phyloP scores from a whole-genome alignment of 2,797 vertebrate species.

The Oophaga sylvatica region DNA sequence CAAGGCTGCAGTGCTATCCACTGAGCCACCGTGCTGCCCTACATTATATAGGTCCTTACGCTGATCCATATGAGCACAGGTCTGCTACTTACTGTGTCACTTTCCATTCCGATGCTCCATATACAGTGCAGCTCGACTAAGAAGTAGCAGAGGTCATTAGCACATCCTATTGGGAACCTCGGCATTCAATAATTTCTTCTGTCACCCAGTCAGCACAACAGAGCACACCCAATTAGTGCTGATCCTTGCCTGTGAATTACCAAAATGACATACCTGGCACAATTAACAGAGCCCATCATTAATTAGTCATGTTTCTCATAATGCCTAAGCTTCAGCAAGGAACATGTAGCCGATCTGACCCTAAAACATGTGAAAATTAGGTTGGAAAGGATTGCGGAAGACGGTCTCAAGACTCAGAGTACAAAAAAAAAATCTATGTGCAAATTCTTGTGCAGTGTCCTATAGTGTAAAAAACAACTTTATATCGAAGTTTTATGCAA shows the following conservation, averaged over 20 bases:
- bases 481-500: no score
- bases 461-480: background rate
- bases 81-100: background rate
- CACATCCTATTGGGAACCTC: constrained; percentile 40
- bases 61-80: background rate
- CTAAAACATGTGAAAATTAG: constrained; percentile 13
- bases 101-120: background rate
- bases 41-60: background rate
- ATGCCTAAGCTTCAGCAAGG: constrained; percentile 18
- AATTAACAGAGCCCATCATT: constrained; percentile 42
- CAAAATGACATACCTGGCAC: constrained; percentile 35
- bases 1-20: no score
- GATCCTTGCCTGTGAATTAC: constrained; percentile 17
- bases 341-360: constrained; percentile 36
- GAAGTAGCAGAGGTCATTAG: constrained; percentile 34
- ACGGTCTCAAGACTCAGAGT: background rate
- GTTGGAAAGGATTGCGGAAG: background rate
- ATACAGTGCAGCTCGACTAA: background rate
- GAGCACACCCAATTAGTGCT: constrained; percentile 43
- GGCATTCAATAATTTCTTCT: constrained; percentile 46
- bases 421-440: background rate
- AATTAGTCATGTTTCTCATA: constrained; percentile 41
- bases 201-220: constrained; percentile 37
- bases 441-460: background rate
- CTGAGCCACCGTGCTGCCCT: no score